Base-by-base conservation (phyloP, 64 coral and sea anemone genomes). In the Montipora efflorescens region DNA sequence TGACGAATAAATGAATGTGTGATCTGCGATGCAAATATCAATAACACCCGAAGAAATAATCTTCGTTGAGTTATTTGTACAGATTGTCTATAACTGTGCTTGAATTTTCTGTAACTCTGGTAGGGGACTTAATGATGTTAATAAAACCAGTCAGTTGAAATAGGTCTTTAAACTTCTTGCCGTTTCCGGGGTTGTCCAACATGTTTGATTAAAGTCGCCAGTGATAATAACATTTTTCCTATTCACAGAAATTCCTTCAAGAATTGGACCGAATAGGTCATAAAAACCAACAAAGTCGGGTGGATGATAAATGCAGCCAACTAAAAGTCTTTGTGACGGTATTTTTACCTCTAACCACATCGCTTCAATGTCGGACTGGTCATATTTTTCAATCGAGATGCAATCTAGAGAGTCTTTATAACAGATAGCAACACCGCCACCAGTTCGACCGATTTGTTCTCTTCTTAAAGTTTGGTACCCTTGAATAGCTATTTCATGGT, bases 161-260 rank as follows among this genome's bases (percentile, higher is more conserved):
- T 12, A 66, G 10, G 15, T 66, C 15, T 66, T 18, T 19, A 66
- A 66, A 66, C 61, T 66, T 77, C n/a, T 77, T 77, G 20, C 75
- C 46, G 3, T 77, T 77, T 77, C 75, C 46, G 20, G 23, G 8
- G 23, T 59, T 83, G 57, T 36, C 22, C 48, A 62, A 20, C 21
- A 83, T 62, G 64, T 83, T 83, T 59, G 80, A 23, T 83, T 83
- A 21, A 83, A 83, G 52, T 83, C 80, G 14, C 80, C 80, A 16
- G 80, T 61, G 64, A 83, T 87, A 51, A 87, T 70, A 15, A 87
- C 84, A 51, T 87, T 87, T 45, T 87, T 87, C 12, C 84, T 70
- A 16, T 48, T 67, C 45, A 12, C 73, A 70, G 67, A 87, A 21
- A 87, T 87, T 25, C 46, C 19, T 51, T 87, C 68, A 20, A 87